Evolutionary conservation across 2,797 vertebrate genomes (phyloP), one percentile per base, ranked within the genome.

Genomic region (Hypotaenidia okinawae): DNA sequence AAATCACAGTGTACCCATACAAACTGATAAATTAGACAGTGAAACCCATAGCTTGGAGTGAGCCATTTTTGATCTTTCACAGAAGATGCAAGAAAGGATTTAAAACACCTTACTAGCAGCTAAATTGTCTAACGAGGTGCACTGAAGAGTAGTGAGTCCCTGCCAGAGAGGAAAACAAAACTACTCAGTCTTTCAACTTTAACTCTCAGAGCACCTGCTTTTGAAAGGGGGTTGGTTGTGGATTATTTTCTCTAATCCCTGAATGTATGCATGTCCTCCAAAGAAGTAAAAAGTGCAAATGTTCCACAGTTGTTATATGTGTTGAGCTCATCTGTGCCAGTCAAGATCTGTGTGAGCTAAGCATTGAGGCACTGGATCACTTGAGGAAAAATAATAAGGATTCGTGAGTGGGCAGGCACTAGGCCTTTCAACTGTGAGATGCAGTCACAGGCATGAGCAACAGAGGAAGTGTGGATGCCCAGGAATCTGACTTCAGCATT

Each of bases 341-440:
- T 22, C 43, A 33, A 74, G 14, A 14, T 61, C 23, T 21, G 18
- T 7, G 13, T 1, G 10, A 52, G 30, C 32, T 39, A 52, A 30
- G 30, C 24, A 22, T 32, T 8, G 0, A 17, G 13, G 10, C 45
- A 32, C 11, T 14, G 57, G 28, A 55, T 6, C 2, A 1, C 28
- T 16, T 74, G 5, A 58, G n/a, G 24, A 63, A 68, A 74, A 52
- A 33, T 8, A 22, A 10, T 23, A 61, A 30, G 24, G 25, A 28
- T 43, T 7, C 33, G 35, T 27, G 21, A 22, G 33, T 32, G 21
- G 13, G 24, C 28, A 51, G 28, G 12, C 15, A 89, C 16, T 27
- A 43, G 55, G 17, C 3, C 66, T 33, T 59, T 37, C 49, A 35
- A 25, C 43, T 54, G 6, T 3, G 49, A 68, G 15, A 62, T 17